Percentiles rank a stretch among this genome's conserved stretches.
Evolutionary conservation across 1,140 invertebrate genomes (phyloP).

Genomic region (Sycophaga agraensis): DNA sequence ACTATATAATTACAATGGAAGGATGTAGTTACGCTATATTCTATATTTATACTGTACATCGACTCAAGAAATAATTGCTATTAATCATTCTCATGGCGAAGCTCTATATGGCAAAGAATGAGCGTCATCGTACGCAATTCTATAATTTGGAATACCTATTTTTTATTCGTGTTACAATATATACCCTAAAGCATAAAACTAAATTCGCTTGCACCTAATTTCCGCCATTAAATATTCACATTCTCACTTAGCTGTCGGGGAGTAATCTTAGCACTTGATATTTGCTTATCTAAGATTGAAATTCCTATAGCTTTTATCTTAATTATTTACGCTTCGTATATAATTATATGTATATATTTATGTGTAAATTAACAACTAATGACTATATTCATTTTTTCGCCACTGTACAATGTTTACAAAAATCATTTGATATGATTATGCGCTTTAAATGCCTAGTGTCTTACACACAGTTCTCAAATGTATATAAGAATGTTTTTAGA

Average conservation of each 20-base stretch:
- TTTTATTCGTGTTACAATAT: constrained; percentile 1
- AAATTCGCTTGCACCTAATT: not conserved
- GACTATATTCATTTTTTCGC: constrained; percentile 48
- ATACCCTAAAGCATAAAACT: too few species aligned
- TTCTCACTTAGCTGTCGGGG: constrained; percentile 24
- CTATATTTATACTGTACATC: too few species aligned
- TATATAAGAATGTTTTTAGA: not conserved
- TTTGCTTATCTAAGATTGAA: constrained; percentile 19
- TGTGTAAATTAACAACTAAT: constrained; percentile 49
- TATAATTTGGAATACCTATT: constrained; percentile 4
- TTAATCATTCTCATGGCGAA: not conserved
- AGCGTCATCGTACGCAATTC: not conserved
- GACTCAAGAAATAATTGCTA: too few species aligned
- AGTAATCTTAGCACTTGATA: constrained; percentile 2
- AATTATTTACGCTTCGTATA: not conserved
- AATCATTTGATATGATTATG: constrained; percentile 54
- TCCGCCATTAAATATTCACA: constrained; percentile 18
- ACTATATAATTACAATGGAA: constrained; percentile 9
- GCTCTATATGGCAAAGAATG: not conserved
- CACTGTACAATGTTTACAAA: constrained; percentile 53
- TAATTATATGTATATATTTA: not conserved
- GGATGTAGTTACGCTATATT: constrained; percentile 1
- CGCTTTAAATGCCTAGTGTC: constrained; percentile 36
- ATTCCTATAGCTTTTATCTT: constrained; percentile 32
- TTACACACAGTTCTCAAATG: not conserved